Percentiles rank a stretch among this genome's conserved stretches.
phyloP scores from a whole-genome alignment of 2,888 invertebrate species.

The Choristoneura rosaceana region DNA sequence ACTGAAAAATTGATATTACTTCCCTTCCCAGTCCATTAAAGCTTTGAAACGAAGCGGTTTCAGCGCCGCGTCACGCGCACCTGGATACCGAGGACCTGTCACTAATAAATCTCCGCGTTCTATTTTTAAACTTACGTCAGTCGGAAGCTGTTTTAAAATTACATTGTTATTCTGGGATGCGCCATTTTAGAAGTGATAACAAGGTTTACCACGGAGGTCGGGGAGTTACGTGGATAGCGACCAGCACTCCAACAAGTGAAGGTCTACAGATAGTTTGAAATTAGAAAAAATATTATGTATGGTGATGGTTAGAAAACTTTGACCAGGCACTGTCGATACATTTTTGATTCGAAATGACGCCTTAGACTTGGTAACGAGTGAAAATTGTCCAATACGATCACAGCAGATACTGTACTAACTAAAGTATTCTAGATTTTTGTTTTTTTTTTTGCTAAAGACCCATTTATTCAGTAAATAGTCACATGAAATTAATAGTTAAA shows the following conservation, averaged over 20 bases:
- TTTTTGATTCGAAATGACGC: too few relatives aligned
- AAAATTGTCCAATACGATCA: too few relatives aligned
- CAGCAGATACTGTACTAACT: too few relatives aligned
- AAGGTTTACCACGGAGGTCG: conserved; percentile 40
- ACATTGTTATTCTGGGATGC: conserved; percentile 40
- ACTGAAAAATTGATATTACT: conserved; percentile 7
- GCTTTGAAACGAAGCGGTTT: conserved; percentile 7
- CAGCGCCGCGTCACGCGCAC: conserved; percentile 21
- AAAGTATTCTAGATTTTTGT: too few relatives aligned
- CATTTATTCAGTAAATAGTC: too few relatives aligned
- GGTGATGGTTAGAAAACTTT: too few relatives aligned
- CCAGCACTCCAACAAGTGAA: background rate
- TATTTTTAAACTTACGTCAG: conserved; percentile 36
- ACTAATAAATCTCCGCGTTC: conserved; percentile 36
- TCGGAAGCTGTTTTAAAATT: conserved; percentile 42
- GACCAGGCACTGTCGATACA: too few relatives aligned
- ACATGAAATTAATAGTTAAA: too few relatives aligned
- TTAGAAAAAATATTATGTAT: background rate
- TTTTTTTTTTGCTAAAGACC: too few relatives aligned
- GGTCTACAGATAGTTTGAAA: background rate
- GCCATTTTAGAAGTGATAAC: conserved; percentile 38
- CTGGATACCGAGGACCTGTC: conserved; percentile 39
- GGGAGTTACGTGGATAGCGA: conserved; percentile 9
- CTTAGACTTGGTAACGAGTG: too few relatives aligned
- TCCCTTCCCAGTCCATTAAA: conserved; percentile 15